phyloP scores from a whole-genome alignment of 2,113 vertebrate species.

The Xiphophorus maculatus region DNA sequence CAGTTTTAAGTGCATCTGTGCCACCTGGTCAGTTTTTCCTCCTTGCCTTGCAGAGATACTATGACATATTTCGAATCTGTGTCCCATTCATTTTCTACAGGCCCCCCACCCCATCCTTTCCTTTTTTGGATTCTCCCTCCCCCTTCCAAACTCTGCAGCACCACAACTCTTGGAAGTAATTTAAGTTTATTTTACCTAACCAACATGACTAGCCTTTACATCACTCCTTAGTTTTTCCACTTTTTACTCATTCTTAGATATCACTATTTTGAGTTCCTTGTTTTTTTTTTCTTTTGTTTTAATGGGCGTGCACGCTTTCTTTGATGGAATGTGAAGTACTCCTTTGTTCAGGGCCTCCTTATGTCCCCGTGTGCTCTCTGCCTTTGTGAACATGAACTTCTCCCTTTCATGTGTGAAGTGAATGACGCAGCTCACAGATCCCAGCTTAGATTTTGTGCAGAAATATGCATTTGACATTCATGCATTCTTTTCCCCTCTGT shows the following conservation, averaged over 20 bases:
- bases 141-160: slow-evolving; percentile 51
- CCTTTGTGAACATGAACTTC: slow-evolving; percentile 53
- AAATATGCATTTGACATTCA: slow-evolving; percentile 6
- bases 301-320: slow-evolving; percentile 4
- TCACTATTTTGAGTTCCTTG: not conserved
- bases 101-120: slow-evolving; percentile 54
- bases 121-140: slow-evolving; percentile 42
- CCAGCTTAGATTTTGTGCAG: not conserved
- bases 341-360: slow-evolving; percentile 60
- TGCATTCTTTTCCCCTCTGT: not conserved
- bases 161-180: slow-evolving; percentile 38
- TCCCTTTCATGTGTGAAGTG: slow-evolving; percentile 34
- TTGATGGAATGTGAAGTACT: slow-evolving; percentile 63
- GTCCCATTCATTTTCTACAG: slow-evolving; percentile 60
- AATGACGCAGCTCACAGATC: slow-evolving; percentile 17
- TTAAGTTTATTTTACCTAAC: slow-evolving; percentile 35
- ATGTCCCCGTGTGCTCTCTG: slow-evolving; percentile 32
- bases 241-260: slow-evolving; percentile 10
- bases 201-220: slow-evolving; percentile 16
- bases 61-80: slow-evolving; percentile 54
- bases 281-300: not conserved
- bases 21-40: slow-evolving; percentile 45
- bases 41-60: slow-evolving; percentile 34
- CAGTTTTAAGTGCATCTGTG: slow-evolving; percentile 24
- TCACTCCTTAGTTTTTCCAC: slow-evolving; percentile 11